Percentiles rank a stretch among this genome's conserved stretches.
These are phyloP conservation scores for Andrena haemorrhoa DNA, from an alignment of 2,888 invertebrate species.

Conservation along the genomic window DNA sequence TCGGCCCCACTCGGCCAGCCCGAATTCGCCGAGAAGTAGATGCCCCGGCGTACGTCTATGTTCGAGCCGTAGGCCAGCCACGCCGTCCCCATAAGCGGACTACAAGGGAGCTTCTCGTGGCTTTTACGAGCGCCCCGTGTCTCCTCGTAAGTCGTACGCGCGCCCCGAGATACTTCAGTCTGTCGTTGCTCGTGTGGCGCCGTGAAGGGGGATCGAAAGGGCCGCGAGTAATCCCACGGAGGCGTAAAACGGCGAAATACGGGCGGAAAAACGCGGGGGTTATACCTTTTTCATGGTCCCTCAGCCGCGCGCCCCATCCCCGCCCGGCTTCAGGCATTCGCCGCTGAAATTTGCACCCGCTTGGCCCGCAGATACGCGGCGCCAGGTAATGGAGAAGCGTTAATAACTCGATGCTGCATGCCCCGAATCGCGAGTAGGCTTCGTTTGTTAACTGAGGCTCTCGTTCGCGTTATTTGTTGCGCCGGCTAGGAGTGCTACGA, in stretches of 20 bases:
- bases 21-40: not conserved
- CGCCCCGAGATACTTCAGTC: slow-evolving; percentile 60
- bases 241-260: slow-evolving; percentile 55
- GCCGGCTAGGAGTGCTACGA: too few relatives aligned
- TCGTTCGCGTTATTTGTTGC: not conserved
- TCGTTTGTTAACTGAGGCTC: slow-evolving; percentile 25
- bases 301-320: slow-evolving; percentile 40
- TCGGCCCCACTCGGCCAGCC: not conserved
- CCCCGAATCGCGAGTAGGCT: slow-evolving; percentile 4
- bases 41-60: not conserved
- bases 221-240: slow-evolving; percentile 46
- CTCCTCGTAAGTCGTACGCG: slow-evolving; percentile 62
- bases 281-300: slow-evolving; percentile 61
- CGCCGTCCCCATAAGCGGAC: slow-evolving; percentile 3
- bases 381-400: slow-evolving; percentile 25
- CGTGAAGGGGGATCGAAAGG: slow-evolving; percentile 40
- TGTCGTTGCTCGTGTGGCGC: slow-evolving; percentile 52
- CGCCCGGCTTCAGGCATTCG: slow-evolving; percentile 13
- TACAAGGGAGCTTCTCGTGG: slow-evolving; percentile 36
- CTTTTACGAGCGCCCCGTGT: slow-evolving; percentile 66
- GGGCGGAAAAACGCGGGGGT: slow-evolving; percentile 42
- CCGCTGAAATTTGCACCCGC: slow-evolving; percentile 45
- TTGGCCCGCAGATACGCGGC: slow-evolving; percentile 18
- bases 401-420: slow-evolving; percentile 38
- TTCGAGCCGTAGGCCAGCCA: slow-evolving; percentile 7